Conservation (phyloP, 2,888 invertebrate species). For the Dioctria rufipes region DNA sequence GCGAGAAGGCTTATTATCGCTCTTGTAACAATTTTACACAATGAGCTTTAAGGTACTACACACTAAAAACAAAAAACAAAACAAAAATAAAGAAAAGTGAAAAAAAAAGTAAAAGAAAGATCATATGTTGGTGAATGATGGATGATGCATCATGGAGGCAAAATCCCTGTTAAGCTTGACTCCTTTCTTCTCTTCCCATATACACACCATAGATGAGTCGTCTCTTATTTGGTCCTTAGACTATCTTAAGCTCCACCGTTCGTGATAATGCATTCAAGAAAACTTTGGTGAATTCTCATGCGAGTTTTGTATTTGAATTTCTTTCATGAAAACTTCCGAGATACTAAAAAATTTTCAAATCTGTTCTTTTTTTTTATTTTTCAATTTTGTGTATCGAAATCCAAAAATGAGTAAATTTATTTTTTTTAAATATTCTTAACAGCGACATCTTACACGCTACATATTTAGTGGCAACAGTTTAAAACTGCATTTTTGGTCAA, state of each 20-base stretch:
- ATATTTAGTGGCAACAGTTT: too few relatives aligned
- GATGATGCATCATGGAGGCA: background rate
- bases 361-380: too few relatives aligned
- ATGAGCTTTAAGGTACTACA: conserved; percentile 10
- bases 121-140: too few relatives aligned
- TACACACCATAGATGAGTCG: background rate
- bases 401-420: too few relatives aligned
- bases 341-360: too few relatives aligned
- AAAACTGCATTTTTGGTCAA: too few relatives aligned
- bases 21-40: conserved; percentile 18
- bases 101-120: background rate
- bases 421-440: too few relatives aligned
- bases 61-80: conserved; percentile 9
- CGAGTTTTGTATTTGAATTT: too few relatives aligned
- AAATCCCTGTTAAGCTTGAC: background rate
- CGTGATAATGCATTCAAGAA: conserved; percentile 15
- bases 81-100: conserved; percentile 13
- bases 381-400: too few relatives aligned
- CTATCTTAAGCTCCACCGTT: conserved; percentile 7
- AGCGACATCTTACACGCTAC: too few relatives aligned
- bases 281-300: background rate
- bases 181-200: background rate
- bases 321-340: too few relatives aligned
- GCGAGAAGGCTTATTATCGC: conserved; percentile 36
- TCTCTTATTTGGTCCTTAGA: conserved; percentile 1